Evolutionary conservation across 2,888 invertebrate species (phyloP).

Genomic region (Ryuthela nishihirai): DNA sequence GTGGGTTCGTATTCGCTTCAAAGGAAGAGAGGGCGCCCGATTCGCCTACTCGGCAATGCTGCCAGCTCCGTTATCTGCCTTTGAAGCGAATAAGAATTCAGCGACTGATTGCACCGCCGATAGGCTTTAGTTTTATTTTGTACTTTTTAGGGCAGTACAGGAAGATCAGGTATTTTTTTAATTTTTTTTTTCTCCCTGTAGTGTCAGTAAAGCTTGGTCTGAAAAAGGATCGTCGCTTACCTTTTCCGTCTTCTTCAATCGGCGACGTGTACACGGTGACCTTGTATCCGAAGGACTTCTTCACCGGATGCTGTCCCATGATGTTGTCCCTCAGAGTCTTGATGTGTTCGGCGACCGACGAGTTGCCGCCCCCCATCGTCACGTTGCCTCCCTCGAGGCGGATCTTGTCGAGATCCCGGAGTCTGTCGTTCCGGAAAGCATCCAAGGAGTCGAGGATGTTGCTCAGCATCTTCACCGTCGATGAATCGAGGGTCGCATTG

Average conservation of each 20-base stretch:
- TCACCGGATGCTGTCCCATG: conserved; percentile 29
- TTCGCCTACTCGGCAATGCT: too few species aligned
- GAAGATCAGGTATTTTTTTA: too few species aligned
- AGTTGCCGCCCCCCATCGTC: conserved; percentile 2
- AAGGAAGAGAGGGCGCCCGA: too few species aligned
- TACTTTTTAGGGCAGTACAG: too few species aligned
- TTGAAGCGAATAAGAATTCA: too few species aligned
- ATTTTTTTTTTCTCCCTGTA: too few species aligned
- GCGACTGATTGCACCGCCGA: too few species aligned
- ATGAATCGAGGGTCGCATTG: conserved; percentile 12
- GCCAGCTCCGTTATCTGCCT: too few species aligned
- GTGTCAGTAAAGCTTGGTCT: too few species aligned
- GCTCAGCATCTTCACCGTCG: conserved; percentile 27
- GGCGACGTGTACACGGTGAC: conserved; percentile 39
- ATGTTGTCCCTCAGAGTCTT: conserved; percentile 23
- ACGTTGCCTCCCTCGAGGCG: conserved; percentile 8
- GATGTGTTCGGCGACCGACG: conserved; percentile 24
- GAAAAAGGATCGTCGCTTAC: neutral
- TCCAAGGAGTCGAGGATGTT: conserved; percentile 25
- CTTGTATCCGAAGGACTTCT: conserved; percentile 40
- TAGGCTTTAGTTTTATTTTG: too few species aligned
- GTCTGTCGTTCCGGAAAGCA: conserved; percentile 21
- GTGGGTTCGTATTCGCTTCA: too few species aligned
- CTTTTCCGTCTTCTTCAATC: conserved; percentile 21
- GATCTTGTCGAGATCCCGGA: conserved; percentile 19